Evolutionary conservation across 2,113 vertebrate genomes (phyloP).

Genomic region (Rhombomys opimus): DNA sequence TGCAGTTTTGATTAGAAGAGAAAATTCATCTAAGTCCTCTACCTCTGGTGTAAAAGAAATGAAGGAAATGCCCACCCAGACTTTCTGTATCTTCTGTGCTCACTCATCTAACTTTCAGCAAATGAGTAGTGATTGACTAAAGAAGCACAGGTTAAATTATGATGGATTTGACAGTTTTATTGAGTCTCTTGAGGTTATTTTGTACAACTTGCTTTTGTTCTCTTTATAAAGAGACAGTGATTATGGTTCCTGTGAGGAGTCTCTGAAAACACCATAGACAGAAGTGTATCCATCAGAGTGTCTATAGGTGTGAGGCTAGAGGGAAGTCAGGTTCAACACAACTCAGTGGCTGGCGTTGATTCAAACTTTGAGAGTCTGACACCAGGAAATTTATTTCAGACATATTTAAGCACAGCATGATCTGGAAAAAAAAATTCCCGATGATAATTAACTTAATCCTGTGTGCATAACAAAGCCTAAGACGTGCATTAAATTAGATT

Average conservation of each 20-base stretch:
- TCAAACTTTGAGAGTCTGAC: background rate
- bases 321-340: background rate
- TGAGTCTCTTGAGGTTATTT: background rate
- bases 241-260: background rate
- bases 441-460: background rate
- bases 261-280: background rate
- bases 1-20: background rate
- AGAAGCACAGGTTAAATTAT: background rate
- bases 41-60: background rate
- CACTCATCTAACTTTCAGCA: slow-evolving; percentile 28
- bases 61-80: background rate
- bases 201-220: background rate
- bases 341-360: background rate
- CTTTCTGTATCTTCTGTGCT: background rate
- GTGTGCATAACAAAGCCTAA: background rate
- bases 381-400: background rate
- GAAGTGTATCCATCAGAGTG: background rate
- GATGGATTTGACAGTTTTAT: background rate
- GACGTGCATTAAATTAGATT: no score
- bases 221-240: background rate
- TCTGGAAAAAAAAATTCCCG: background rate
- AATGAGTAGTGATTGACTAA: background rate
- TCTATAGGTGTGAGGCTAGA: background rate
- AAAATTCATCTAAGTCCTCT: slow-evolving; percentile 2
- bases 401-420: background rate